These are phyloP conservation scores for Microctonus aethiopoides DNA, from an alignment of 2,888 invertebrate genomes.

Conservation along the genomic window DNA sequence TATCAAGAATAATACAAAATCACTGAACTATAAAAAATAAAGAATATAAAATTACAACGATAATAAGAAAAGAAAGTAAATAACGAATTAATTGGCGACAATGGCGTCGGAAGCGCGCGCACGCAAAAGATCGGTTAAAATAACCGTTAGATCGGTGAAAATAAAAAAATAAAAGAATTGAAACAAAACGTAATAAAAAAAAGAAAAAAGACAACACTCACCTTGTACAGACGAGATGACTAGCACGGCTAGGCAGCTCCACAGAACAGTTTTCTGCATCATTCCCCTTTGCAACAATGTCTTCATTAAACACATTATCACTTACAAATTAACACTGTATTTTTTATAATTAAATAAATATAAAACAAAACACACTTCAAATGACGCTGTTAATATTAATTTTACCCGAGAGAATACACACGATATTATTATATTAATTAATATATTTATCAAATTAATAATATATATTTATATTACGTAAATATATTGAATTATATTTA, in stretches of 20 bases:
- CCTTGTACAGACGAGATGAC: constrained; percentile 56
- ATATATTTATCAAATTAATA: not conserved
- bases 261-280: constrained; percentile 46
- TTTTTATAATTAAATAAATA: constrained; percentile 20
- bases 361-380: constrained; percentile 29
- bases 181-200: not conserved
- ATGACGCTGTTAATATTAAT: constrained; percentile 1
- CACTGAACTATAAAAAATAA: too few species aligned
- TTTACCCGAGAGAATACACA: constrained; percentile 19
- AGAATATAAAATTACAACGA: too few species aligned
- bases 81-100: too few species aligned
- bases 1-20: not conserved
- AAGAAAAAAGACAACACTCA: constrained; percentile 38
- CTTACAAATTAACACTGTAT: constrained; percentile 26
- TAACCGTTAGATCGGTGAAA: too few species aligned
- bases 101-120: too few species aligned
- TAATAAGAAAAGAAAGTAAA: too few species aligned
- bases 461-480: too few species aligned
- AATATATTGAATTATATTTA: too few species aligned
- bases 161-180: too few species aligned
- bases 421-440: not conserved
- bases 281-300: constrained; percentile 27
- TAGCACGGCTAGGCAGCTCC: constrained; percentile 54
- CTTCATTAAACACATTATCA: constrained; percentile 43
- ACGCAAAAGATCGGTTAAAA: too few species aligned